Conservation (phyloP, 2,888 invertebrate species). For the Mesopsocus fuscifrons region DNA sequence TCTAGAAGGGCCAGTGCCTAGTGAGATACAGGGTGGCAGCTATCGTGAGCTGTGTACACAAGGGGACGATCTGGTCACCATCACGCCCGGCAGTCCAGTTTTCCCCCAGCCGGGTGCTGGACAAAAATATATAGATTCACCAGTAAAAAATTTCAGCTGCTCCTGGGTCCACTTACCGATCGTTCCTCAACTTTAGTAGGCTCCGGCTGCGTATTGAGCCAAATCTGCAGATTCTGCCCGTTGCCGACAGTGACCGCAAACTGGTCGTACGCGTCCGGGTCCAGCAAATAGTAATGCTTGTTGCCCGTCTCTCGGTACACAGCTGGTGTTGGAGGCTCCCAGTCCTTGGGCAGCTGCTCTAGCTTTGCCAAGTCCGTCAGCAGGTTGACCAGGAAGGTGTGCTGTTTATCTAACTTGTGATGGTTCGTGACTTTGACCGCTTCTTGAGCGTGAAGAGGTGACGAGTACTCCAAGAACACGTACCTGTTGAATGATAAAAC, state of each 20-base stretch:
- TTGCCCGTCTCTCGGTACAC: slow-evolving; percentile 86
- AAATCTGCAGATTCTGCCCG: slow-evolving; percentile 56
- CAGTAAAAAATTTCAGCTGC: too few species aligned
- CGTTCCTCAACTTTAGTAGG: slow-evolving; percentile 65
- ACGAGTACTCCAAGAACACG: slow-evolving; percentile 81
- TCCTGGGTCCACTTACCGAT: slow-evolving; percentile 44
- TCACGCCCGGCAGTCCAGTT: too few species aligned
- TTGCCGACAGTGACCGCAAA: slow-evolving; percentile 65
- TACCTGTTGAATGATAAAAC: slow-evolving; percentile 34
- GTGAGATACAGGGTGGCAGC: too few species aligned
- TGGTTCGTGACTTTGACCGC: slow-evolving; percentile 79
- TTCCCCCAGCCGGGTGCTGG: too few species aligned
- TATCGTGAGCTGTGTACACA: too few species aligned
- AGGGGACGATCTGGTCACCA: too few species aligned
- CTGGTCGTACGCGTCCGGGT: slow-evolving; percentile 92
- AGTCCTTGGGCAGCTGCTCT: slow-evolving; percentile 75
- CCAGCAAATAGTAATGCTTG: slow-evolving; percentile 77
- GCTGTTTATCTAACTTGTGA: slow-evolving; percentile 88
- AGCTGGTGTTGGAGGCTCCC: slow-evolving; percentile 78
- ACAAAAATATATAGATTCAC: too few species aligned
- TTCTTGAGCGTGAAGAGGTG: slow-evolving; percentile 64
- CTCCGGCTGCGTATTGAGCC: slow-evolving; percentile 79
- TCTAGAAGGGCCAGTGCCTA: too few species aligned
- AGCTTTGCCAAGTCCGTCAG: slow-evolving; percentile 93
- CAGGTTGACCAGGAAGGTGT: slow-evolving; percentile 82